Evolutionary conservation across 2,113 vertebrate species (phyloP), one percentile per base, ranked within the genome.

Genomic region (Lampris incognitus): DNA sequence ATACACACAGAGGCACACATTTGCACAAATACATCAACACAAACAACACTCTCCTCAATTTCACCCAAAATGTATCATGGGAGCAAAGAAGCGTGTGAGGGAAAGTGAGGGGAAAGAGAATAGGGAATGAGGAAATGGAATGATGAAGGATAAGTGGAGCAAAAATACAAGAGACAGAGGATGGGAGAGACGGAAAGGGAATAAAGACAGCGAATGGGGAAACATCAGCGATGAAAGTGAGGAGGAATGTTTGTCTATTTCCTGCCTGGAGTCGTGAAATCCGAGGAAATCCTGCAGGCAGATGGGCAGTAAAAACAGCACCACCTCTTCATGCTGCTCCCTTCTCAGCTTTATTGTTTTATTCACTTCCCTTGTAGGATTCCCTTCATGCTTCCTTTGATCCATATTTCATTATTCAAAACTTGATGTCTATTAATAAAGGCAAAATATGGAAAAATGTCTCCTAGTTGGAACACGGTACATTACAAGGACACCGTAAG

Each of bases 171-270:
- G 39, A 72, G 76, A 48, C 67, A 74, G 65, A n/a, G 66, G 55
- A 67, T 50, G 60, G 72, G 76, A 64, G 69, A 37, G 80, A 73
- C 0, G 2, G 61, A 75, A 76, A 80, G 48, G 41, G 66, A 76
- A 79, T 64, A 76, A 78, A 74, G 72, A 78, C 6, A 48, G 49
- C 81, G 72, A 64, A 79, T 65, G 77, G 55, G 82, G 51, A 74
- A 85, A 69, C 67, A 61, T 11, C 5, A 59, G 8, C 82, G 66
- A 86, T 79, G 52, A 85, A 79, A 79, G 78, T 46, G 50, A 70
- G 66, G 67, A 66, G 87, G 78, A 64, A 76, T 75, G 72, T 74
- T 67, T 80, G 74, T 85, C 69, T 79, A 59, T 69, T 74, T 74
- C 52, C 57, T 83, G 71, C 58, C 72, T 51, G 60, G 77, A 51